A percentile compares a stretch with the other conserved stretches of the same genome.
These are phyloP conservation scores for Willowsia nigromaculata DNA, from an alignment of 2,888 invertebrate genomes.

Conservation along the genomic window DNA sequence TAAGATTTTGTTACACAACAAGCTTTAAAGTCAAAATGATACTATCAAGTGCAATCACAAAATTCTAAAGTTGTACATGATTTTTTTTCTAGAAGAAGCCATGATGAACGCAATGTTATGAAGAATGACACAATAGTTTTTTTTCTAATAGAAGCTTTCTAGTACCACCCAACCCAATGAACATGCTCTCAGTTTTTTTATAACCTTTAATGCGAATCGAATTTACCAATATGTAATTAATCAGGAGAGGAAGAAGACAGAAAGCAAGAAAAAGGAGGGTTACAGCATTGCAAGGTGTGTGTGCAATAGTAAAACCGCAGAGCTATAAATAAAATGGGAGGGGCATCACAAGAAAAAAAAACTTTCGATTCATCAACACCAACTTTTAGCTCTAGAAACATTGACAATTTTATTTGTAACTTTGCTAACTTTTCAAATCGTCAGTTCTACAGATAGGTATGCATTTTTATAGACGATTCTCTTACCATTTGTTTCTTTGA, in stretches of 20 bases:
- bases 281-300: neutral
- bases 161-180: neutral
- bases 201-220: neutral
- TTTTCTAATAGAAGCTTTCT: neutral
- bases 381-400: neutral
- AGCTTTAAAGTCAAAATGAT: neutral
- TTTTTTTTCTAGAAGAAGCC: neutral
- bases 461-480: neutral
- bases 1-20: constrained; percentile 12
- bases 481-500: neutral
- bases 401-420: neutral
- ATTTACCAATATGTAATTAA: neutral
- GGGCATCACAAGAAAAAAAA: neutral
- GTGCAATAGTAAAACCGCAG: neutral
- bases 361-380: constrained; percentile 6
- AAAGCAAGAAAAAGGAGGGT: neutral
- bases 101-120: neutral
- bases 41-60: neutral
- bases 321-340: neutral
- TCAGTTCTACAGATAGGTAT: neutral
- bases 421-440: neutral
- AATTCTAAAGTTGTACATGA: neutral
- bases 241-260: neutral
- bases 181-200: neutral
- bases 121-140: neutral